Base-by-base conservation (phyloP, 2,113 vertebrate genomes). In the Myrmecobius fasciatus region DNA sequence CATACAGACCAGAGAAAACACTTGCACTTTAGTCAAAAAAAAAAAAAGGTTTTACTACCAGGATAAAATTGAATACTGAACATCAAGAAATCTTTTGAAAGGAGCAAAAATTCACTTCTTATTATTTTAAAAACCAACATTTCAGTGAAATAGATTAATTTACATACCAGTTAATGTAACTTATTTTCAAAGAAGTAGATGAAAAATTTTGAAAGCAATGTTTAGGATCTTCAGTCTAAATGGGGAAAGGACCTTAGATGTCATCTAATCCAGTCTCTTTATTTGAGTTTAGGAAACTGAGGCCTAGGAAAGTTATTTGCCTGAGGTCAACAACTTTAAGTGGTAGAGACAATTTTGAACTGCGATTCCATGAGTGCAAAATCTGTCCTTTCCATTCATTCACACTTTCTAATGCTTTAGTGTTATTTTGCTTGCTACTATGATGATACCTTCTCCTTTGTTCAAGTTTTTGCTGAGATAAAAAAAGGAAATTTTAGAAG, bases 111-210 rank as follows among this genome's bases (percentile, higher is more conserved):
- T 43, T 43, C 10, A 83, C 67, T 43, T 83, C 4, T 83, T 83
- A 36, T 67, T 60, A n/a, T 75, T 83, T 83, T 83, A 24, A 83
- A 83, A 22, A 43, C 67, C n/a, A 83, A 46, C 53, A 93, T 10
- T 95, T 91, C 95, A 96, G 67, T 95, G 91, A 92, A 97, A 96
- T 96, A 91, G 90, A 97, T 96, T 96, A 47, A 7, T 96, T 91
- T 96, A 97, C 94, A 97, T 97, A 95, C 96, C 97, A 95, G 97
- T 96, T 97, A 96, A 98, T 97, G 96, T 95, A 94, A 75, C 96
- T 97, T 53, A 83, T 83, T 83, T 83, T 83, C n/a, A 43, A 2
- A 8, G 43, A 83, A 24, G 67, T 43, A 83, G 67, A 83, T 83
- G 20, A 83, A 43, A 83, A 43, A 43, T 43, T 43, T 43, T 83